Evolutionary conservation across 1,140 invertebrate species (phyloP).

Genomic region (Drosophila ficusphila): DNA sequence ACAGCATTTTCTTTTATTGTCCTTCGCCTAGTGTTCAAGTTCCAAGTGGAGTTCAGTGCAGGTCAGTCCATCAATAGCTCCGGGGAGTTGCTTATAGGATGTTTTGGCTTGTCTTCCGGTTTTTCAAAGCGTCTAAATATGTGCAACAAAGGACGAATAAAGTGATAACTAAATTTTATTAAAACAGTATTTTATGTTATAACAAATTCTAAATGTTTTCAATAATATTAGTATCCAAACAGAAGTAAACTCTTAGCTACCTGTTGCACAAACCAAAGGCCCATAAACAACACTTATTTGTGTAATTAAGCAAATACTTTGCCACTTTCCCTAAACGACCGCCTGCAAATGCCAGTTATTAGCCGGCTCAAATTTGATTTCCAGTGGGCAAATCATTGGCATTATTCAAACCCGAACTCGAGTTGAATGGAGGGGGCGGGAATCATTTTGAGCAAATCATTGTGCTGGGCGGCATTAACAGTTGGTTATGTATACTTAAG

Average conservation of each 20-base stretch:
- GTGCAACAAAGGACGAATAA: too few species aligned
- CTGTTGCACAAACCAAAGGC: not conserved
- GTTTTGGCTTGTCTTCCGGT: too few species aligned
- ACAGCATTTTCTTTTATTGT: conserved; percentile 16
- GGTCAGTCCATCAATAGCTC: not conserved
- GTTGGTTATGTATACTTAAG: conserved; percentile 56
- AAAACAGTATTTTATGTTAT: too few species aligned
- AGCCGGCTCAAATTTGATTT: conserved; percentile 41
- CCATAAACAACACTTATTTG: not conserved
- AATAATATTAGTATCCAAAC: too few species aligned
- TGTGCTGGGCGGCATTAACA: conserved; percentile 65
- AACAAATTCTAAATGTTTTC: not conserved
- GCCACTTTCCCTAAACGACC: not conserved
- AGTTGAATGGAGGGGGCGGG: conserved; percentile 1
- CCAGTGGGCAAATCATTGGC: conserved; percentile 56
- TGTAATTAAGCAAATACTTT: not conserved
- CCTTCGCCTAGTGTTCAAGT: not conserved
- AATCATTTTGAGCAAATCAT: conserved; percentile 59
- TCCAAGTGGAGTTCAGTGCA: conserved; percentile 20
- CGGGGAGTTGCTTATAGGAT: not conserved
- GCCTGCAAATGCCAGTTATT: conserved; percentile 65
- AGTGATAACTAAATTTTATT: too few species aligned
- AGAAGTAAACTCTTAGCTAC: not conserved
- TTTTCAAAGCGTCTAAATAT: too few species aligned
- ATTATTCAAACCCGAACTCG: conserved; percentile 43